These are phyloP conservation scores for Pseudoips prasinana DNA, from an alignment of 2,888 invertebrate genomes.

Conservation along the genomic window DNA sequence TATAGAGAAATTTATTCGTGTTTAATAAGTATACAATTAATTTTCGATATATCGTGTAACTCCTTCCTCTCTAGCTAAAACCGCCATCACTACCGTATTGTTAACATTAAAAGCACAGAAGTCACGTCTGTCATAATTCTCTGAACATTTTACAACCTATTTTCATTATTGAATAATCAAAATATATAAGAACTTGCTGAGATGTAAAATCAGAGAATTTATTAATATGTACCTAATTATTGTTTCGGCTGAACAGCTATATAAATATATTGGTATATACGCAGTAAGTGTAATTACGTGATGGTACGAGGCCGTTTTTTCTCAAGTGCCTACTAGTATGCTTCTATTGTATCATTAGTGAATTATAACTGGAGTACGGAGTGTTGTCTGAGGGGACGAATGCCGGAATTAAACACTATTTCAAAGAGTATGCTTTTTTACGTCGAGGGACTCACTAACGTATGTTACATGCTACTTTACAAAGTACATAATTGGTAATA, in stretches of 20 bases:
- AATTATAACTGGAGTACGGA: conserved; percentile 34
- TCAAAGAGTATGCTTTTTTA: too few relatives aligned
- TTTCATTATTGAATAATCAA: too few relatives aligned
- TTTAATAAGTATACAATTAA: conserved; percentile 30
- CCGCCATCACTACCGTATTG: conserved; percentile 31
- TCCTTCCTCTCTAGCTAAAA: conserved; percentile 30
- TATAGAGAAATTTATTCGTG: conserved; percentile 34
- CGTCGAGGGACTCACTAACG: too few relatives aligned
- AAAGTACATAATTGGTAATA: too few relatives aligned
- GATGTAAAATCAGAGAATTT: too few relatives aligned
- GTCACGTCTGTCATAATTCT: background rate
- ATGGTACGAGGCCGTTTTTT: conserved; percentile 33
- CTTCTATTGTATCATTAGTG: conserved; percentile 43
- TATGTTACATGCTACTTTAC: too few relatives aligned
- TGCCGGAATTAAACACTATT: conserved; percentile 24
- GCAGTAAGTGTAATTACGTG: conserved; percentile 18
- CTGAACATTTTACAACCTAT: too few relatives aligned
- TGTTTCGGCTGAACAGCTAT: too few relatives aligned
- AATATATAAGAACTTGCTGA: too few relatives aligned
- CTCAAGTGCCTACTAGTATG: conserved; percentile 51
- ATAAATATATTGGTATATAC: conserved; percentile 13
- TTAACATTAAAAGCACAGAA: conserved; percentile 8
- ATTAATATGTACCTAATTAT: too few relatives aligned
- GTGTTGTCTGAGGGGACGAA: conserved; percentile 25
- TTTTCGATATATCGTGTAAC: conserved; percentile 34